phyloP scores from a whole-genome alignment of 1,140 invertebrate genomes.

The Gonioctena quinquepunctata region DNA sequence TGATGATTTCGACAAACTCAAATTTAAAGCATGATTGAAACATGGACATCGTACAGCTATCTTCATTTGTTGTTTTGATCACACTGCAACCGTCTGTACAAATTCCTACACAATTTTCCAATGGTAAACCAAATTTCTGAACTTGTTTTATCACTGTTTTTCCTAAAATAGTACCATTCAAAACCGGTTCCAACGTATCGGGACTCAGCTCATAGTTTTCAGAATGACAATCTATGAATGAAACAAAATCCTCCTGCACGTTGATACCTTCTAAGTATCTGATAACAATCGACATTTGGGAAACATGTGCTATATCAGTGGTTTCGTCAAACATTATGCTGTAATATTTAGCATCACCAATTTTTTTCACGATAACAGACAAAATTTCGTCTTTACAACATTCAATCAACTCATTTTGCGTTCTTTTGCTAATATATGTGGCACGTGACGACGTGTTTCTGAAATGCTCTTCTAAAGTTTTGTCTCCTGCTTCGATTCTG shows the following conservation, averaged over 20 bases:
- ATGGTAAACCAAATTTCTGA: constrained; percentile 1
- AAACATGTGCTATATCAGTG: background rate
- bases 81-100: constrained; percentile 38
- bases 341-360: too few species aligned
- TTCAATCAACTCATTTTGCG: constrained; percentile 19
- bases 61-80: constrained; percentile 30
- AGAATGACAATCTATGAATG: background rate
- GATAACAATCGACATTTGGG: background rate
- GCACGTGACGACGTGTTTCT: background rate
- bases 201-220: constrained; percentile 10
- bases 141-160: constrained; percentile 12
- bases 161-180: background rate
- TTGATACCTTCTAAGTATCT: constrained; percentile 1
- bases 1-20: constrained; percentile 31
- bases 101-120: background rate
- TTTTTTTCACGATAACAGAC: too few species aligned
- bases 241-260: constrained; percentile 10
- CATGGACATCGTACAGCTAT: constrained; percentile 38
- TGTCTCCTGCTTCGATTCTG: constrained; percentile 7
- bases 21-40: constrained; percentile 40
- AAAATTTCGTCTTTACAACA: constrained; percentile 16
- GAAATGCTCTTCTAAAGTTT: constrained; percentile 8
- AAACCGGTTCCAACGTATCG: background rate
- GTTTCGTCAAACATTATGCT: constrained; percentile 16
- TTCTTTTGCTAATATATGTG: constrained; percentile 15